Percentiles rank a stretch among this genome's conserved stretches.
phyloP scores from a whole-genome alignment of 1,140 invertebrate species.

The Macrosteles quadrilineatus region DNA sequence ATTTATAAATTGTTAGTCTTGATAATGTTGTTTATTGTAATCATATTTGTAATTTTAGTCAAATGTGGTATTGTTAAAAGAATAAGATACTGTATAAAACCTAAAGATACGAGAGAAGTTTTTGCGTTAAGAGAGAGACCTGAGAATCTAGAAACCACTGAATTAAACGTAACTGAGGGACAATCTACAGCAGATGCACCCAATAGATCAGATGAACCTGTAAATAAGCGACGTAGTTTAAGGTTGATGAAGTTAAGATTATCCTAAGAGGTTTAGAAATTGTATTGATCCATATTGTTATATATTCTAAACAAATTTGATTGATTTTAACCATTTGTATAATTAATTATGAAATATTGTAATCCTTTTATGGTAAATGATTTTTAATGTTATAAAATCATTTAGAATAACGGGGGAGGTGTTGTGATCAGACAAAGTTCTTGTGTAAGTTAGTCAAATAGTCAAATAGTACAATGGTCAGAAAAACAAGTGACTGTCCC shows the following conservation, averaged over 20 bases:
- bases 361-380: not conserved
- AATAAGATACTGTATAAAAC: not conserved
- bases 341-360: not conserved
- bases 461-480: too few relatives aligned
- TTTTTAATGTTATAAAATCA: not conserved
- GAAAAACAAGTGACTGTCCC: too few relatives aligned
- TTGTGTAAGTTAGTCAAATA: too few relatives aligned
- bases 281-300: not conserved
- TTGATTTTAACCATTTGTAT: not conserved
- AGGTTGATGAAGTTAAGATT: not conserved
- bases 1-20: not conserved
- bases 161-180: not conserved
- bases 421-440: too few relatives aligned
- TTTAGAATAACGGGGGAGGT: not conserved
- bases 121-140: not conserved
- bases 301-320: not conserved
- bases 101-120: not conserved
- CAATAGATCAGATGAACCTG: not conserved
- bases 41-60: too few relatives aligned
- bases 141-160: not conserved
- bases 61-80: slow-evolving; percentile 3
- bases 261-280: not conserved
- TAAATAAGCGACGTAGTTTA: not conserved
- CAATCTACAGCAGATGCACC: not conserved
- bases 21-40: too few relatives aligned